phyloP scores from a whole-genome alignment of 2,888 invertebrate genomes.

The Drosophila hamatofila region DNA sequence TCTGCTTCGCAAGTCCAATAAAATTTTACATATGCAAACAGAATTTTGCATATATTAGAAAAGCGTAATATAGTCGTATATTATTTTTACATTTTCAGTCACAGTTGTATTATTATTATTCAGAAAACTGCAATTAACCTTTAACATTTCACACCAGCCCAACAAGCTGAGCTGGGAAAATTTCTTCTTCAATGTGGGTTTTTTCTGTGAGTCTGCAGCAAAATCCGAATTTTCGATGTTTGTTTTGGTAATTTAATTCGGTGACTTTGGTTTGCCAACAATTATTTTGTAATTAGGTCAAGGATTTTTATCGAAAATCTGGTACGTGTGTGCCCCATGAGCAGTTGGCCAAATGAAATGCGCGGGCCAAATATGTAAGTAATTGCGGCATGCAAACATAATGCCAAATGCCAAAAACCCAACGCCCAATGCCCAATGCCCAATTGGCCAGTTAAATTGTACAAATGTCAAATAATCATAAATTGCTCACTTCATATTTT shows the following conservation, averaged over 20 bases:
- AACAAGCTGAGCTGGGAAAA: constrained; percentile 17
- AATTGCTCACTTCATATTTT: constrained; percentile 44
- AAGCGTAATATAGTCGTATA: background rate
- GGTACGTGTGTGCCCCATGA: constrained; percentile 18
- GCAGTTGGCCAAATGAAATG: constrained; percentile 44
- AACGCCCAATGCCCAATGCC: constrained; percentile 28
- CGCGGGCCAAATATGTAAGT: constrained; percentile 50
- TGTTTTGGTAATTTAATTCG: constrained; percentile 78
- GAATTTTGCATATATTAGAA: constrained; percentile 17
- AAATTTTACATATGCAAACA: background rate
- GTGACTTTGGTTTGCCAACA: constrained; percentile 67
- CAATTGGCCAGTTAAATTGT: constrained; percentile 29
- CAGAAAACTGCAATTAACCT: constrained; percentile 42
- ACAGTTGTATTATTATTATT: constrained; percentile 7
- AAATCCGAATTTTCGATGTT: constrained; percentile 58
- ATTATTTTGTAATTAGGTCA: constrained; percentile 79
- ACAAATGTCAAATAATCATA: constrained; percentile 1
- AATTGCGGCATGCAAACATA: constrained; percentile 74
- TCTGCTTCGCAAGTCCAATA: too few species aligned
- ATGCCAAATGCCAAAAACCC: constrained; percentile 47
- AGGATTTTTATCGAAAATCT: constrained; percentile 67
- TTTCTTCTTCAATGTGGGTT: constrained; percentile 18
- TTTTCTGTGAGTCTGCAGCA: constrained; percentile 39
- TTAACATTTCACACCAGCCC: constrained; percentile 39
- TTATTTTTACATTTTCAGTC: background rate